Base-by-base conservation (phyloP, 2,888 invertebrate genomes). In the Ormia ochracea region DNA sequence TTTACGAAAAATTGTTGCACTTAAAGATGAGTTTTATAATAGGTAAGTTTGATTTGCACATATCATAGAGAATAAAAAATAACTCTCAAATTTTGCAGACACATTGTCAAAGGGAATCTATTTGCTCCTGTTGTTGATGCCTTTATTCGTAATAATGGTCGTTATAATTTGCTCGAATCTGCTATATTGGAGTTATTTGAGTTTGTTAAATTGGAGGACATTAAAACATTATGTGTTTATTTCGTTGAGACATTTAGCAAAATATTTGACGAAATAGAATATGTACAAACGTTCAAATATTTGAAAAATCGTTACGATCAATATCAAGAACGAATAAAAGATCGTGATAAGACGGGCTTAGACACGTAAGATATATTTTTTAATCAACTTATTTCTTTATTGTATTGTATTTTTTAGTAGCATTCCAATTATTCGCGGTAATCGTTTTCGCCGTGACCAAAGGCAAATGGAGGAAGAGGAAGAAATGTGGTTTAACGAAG, bases 131-230 rank as follows among this genome's bases (percentile, higher is more conserved):
- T 99, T 74, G 95, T 99, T 84, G 98, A 98, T 89, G 96, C 98
- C 83, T 98, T 99, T 90, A 94, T 96, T 86, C 94, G 95, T 87
- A 99, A 99, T 91, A 98, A 98, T 90, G 96, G 97, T 87, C 94
- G 98, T 90, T 99, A 99, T 91, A 99, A 99, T 91, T 93, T 99
- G 85, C 92, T 99, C 85, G 99, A 99, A 91, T 99, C 99, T 28
- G 99, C 99, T 83, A 96, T 99, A 89, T 93, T 99, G 89, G 99
- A 99, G 91, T 93, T 99, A 92, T 99, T 99, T 91, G 99, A 99
- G 91, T 99, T 97, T 91, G 98, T 99, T 83, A 96, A 96, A 92
- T 91, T 96, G 90, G 96, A 97, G 91, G 97, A 97, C 89, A 95
- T 97, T 79, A 96, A 96, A 90, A 94, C 95, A 45, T 91, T 97